A percentile compares a stretch with the other conserved stretches of the same genome.
phyloP scores from a whole-genome alignment of 2,113 vertebrate species.

The Gallinago undulata region DNA sequence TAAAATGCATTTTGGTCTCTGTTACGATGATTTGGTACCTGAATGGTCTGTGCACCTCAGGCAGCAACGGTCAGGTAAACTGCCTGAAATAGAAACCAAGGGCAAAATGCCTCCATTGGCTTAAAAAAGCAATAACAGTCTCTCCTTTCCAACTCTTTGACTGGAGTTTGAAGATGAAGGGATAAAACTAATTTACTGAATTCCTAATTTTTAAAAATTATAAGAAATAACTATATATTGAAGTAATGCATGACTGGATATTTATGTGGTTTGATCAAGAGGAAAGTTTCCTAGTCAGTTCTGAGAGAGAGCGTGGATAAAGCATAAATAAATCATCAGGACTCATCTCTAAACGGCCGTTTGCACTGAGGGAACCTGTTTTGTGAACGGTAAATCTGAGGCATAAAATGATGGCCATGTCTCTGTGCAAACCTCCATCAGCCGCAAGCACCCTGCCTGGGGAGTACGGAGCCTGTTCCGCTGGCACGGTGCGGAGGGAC shows the following conservation, averaged over 20 bases:
- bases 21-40: neutral
- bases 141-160: neutral
- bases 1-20: neutral
- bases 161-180: neutral
- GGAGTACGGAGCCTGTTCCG: neutral
- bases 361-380: neutral
- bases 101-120: neutral
- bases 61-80: neutral
- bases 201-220: neutral
- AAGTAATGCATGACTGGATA: neutral
- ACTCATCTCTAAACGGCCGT: neutral
- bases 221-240: neutral
- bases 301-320: neutral
- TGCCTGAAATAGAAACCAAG: neutral
- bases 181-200: neutral
- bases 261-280: neutral
- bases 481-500: neutral
- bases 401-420: neutral
- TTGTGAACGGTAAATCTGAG: neutral
- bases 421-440: neutral
- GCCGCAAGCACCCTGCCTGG: neutral
- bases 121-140: neutral
- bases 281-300: neutral
- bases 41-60: neutral
- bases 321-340: neutral